These are phyloP conservation scores for Phalanger gymnotis DNA, from an alignment of 2,797 vertebrate species.

Conservation along the genomic window DNA sequence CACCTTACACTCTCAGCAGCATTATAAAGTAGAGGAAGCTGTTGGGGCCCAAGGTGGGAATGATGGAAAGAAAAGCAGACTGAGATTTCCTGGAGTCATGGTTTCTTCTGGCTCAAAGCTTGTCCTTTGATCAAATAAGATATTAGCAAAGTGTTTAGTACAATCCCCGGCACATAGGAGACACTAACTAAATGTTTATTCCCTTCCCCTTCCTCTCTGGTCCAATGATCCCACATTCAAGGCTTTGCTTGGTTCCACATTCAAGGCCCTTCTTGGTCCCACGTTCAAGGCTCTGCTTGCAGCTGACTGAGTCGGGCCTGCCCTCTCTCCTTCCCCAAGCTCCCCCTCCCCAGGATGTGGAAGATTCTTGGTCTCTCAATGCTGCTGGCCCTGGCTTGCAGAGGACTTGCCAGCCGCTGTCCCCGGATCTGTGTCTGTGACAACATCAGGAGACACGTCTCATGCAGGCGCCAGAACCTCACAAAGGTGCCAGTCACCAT, in stretches of 20 bases:
- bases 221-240: background rate
- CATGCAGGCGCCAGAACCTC: conserved; percentile 89
- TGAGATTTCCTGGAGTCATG: background rate
- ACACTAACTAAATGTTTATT: background rate
- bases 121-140: background rate
- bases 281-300: background rate
- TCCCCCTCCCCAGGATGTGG: conserved; percentile 57
- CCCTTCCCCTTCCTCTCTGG: background rate
- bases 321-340: conserved; percentile 19
- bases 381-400: background rate
- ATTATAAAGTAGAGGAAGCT: background rate
- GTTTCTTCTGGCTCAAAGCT: background rate
- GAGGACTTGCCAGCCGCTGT: conserved; percentile 77
- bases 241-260: background rate
- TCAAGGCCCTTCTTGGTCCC: background rate
- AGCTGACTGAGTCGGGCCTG: background rate
- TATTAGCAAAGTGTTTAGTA: background rate
- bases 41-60: background rate
- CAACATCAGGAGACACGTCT: conserved; percentile 82
- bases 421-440: conserved; percentile 90
- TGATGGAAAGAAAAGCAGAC: background rate
- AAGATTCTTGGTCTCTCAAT: conserved; percentile 43
- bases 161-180: background rate
- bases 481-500: conserved; percentile 85
- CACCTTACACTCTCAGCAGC: background rate